Base-by-base conservation (phyloP, 1,140 invertebrate species). In the Eubasilissa regina region DNA sequence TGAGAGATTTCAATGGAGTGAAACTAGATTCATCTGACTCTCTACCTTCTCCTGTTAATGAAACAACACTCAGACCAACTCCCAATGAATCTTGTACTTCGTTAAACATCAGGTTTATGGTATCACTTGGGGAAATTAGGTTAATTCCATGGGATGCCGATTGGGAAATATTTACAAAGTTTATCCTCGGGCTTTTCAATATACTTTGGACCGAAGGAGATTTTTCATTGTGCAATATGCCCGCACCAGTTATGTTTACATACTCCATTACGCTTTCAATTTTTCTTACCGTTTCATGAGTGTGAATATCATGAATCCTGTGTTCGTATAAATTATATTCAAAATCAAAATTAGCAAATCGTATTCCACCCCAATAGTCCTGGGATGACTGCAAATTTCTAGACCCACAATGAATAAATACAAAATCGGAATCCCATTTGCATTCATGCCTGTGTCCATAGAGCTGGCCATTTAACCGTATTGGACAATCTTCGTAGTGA, bases 321-420 rank as follows among this genome's bases (percentile, higher is more conserved):
- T 95, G 92, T 84, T 95, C 94, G 84, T 95, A 96, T 7, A 95
- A 87, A 80, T 94, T 93, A 87, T 94, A 94, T 86, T 99, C 98
- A 86, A 98, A 98, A 84, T 95, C 93, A 19, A 94, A 92, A 85
- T 95, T 93, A 8, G 97, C 93, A 87, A 99, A 98, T 58, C 98
- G 88, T 77, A 99, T 94, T 35, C 98, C 98, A 56, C 98, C 98
- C 98, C 98, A 99, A 86, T 99, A 98, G 60, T 96, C 92, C 55
- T 93, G 87, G 11, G 89, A 89, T 4, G 90, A 86, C 12, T 93
- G 91, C 7, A 96, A 83, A 87, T 95, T 95, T 80, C 94, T 91
- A 62, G 93, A 90, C 0, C 96, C 97, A 86, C 98, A 99, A 82
- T 96, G 93, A 45, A 99, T 93, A 84, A 99, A 99, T 0, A 99